A percentile compares a stretch with the other conserved stretches of the same genome.
Conservation (phyloP, 2,888 invertebrate species). For the Drosophila fulvimacula region DNA sequence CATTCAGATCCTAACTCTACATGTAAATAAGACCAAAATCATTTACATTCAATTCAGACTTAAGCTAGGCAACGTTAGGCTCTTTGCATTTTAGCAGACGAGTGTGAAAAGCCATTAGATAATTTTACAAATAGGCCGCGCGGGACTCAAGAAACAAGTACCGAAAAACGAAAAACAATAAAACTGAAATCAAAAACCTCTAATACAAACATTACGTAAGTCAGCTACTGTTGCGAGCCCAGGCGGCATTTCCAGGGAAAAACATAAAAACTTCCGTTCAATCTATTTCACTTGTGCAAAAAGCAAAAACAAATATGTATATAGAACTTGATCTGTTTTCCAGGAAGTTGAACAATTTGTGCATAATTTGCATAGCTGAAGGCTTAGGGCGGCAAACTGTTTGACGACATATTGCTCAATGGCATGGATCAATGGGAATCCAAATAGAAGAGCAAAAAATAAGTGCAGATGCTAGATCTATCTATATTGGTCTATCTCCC, state of each 20-base stretch:
- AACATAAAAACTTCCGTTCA: slow-evolving; percentile 69
- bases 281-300: slow-evolving; percentile 51
- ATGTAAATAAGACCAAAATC: slow-evolving; percentile 44
- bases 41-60: slow-evolving; percentile 59
- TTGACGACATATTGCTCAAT: slow-evolving; percentile 78
- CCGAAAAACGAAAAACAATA: slow-evolving; percentile 40
- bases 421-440: slow-evolving; percentile 64
- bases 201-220: slow-evolving; percentile 72
- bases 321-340: slow-evolving; percentile 50
- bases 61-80: slow-evolving; percentile 13
- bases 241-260: slow-evolving; percentile 57
- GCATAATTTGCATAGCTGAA: slow-evolving; percentile 69
- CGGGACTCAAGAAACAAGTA: slow-evolving; percentile 6
- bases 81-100: slow-evolving; percentile 70
- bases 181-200: slow-evolving; percentile 66
- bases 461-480: slow-evolving; percentile 39
- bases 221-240: slow-evolving; percentile 62
- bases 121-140: slow-evolving; percentile 36
- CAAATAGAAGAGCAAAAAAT: slow-evolving; percentile 37
- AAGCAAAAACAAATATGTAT: slow-evolving; percentile 37
- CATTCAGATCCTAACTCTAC: slow-evolving; percentile 33
- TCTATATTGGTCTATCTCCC: not conserved
- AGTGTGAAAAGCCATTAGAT: slow-evolving; percentile 74
- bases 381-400: slow-evolving; percentile 75
- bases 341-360: slow-evolving; percentile 75